These are phyloP conservation scores for Phainopepla nitens DNA, from an alignment of 2,113 vertebrate species.

Conservation along the genomic window DNA sequence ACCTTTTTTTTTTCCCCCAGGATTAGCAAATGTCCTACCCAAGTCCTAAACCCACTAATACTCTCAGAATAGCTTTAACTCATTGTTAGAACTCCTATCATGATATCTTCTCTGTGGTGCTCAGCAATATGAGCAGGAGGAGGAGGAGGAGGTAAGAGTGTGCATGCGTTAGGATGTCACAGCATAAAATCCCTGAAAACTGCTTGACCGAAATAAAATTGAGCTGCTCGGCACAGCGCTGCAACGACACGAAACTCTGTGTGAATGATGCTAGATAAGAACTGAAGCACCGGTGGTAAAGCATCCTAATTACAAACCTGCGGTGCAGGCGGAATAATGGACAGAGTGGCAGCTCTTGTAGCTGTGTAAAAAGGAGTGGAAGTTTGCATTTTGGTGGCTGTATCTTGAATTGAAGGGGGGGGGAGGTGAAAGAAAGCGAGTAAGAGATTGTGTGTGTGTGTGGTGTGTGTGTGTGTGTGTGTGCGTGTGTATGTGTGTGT, in stretches of 20 bases:
- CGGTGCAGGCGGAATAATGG: constrained; percentile 18
- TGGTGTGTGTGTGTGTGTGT: background rate
- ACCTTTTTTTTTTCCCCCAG: background rate
- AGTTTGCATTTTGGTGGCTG: constrained; percentile 31
- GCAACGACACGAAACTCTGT: constrained; percentile 5
- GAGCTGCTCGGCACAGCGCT: background rate
- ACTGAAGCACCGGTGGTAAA: constrained; percentile 24
- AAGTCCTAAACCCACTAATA: background rate
- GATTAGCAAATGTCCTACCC: background rate
- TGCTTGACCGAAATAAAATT: constrained; percentile 40
- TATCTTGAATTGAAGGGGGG: background rate
- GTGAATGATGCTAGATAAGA: constrained; percentile 29
- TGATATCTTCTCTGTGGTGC: background rate
- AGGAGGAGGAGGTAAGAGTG: background rate
- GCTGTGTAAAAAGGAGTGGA: constrained; percentile 18
- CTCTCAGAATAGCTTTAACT: background rate
- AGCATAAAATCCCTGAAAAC: constrained; percentile 35
- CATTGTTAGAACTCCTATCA: background rate
- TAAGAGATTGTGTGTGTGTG: background rate
- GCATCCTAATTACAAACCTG: constrained; percentile 40
- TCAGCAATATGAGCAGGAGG: background rate
- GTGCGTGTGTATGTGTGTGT: background rate
- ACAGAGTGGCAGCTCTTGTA: constrained; percentile 1
- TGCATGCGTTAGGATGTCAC: background rate
- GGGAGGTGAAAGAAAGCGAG: background rate